phyloP scores from a whole-genome alignment of 2,113 vertebrate species.

The Cisticola juncidis region DNA sequence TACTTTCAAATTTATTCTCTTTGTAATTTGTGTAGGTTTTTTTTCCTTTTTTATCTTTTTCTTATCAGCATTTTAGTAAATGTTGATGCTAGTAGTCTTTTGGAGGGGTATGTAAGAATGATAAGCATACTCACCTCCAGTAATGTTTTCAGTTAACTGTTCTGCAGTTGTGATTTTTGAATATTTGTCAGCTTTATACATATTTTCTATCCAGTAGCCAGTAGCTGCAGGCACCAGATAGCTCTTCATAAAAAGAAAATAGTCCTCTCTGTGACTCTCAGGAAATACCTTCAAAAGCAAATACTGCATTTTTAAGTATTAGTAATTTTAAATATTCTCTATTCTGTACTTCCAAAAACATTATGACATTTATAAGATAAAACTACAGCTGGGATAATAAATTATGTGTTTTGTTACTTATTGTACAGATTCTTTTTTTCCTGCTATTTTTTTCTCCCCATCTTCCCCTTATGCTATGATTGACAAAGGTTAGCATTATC shows the following conservation, averaged over 20 bases:
- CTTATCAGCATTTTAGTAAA: neutral
- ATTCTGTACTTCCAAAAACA: neutral
- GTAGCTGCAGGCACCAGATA: neutral
- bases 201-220: neutral
- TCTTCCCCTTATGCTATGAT: neutral
- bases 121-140: neutral
- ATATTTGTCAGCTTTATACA: neutral
- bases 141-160: neutral
- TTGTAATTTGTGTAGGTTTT: neutral
- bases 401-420: neutral
- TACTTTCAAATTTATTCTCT: neutral
- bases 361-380: neutral
- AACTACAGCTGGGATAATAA: neutral
- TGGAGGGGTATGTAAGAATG: neutral
- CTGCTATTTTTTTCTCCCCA: rapidly evolving
- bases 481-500: conserved; percentile 38
- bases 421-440: neutral
- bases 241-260: neutral
- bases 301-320: neutral
- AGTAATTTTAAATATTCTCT: neutral
- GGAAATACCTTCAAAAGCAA: neutral
- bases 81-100: neutral
- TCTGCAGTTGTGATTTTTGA: neutral
- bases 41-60: neutral
- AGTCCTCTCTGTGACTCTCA: neutral